Evolutionary conservation across 2,888 invertebrate genomes (phyloP).

Genomic region (Acrobeloides nanus): DNA sequence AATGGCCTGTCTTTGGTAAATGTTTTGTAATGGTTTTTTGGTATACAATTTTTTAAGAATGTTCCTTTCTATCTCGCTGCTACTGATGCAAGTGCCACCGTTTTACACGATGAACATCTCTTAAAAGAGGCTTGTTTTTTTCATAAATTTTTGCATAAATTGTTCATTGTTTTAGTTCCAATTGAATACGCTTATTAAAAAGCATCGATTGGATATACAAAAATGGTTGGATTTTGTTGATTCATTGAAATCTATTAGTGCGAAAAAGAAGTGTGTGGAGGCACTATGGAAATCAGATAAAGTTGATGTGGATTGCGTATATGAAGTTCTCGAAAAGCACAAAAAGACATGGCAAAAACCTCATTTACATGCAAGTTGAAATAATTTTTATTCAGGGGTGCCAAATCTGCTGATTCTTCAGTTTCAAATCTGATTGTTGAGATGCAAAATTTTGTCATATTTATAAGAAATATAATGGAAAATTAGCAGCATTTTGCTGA

Average conservation of each 20-base stretch:
- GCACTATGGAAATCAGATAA: no score
- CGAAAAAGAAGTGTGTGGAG: constrained; percentile 9
- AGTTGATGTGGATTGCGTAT: no score
- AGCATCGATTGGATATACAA: background rate
- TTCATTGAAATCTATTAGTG: constrained; percentile 5
- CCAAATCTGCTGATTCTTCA: no score
- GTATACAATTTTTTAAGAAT: constrained; percentile 20
- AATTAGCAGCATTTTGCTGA: no score
- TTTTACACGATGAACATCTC: constrained; percentile 40
- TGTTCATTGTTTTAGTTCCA: background rate
- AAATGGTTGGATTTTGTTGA: background rate
- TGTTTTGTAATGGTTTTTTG: background rate
- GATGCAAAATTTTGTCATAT: no score
- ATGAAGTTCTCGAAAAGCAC: no score
- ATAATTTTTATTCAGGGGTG: no score
- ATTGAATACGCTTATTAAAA: background rate
- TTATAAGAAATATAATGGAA: no score
- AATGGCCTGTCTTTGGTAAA: constrained; percentile 22
- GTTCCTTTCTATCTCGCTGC: constrained; percentile 42
- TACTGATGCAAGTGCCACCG: constrained; percentile 23
- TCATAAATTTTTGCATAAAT: background rate
- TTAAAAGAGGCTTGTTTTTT: constrained; percentile 20
- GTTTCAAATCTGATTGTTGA: no score
- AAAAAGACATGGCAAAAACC: no score
- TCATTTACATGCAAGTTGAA: no score